Evolutionary conservation across 2,113 vertebrate species (phyloP), one percentile per base, ranked within the genome.

Genomic region (Phalacrocorax brasilianus): DNA sequence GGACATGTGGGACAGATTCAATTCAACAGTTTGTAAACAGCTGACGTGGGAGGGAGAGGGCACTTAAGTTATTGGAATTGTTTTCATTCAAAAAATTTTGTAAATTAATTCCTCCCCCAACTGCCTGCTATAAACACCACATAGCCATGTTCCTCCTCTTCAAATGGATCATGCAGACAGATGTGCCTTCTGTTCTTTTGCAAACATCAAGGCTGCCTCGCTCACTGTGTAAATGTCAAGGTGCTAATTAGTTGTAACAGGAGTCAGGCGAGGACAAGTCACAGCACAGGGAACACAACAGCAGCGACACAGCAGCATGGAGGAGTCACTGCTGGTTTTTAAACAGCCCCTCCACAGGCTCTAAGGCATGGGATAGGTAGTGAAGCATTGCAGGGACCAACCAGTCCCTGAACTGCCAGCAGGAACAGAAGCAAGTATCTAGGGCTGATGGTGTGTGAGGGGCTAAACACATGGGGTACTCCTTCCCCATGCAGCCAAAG

Each of bases 61-160:
- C 86, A 81, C 63, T 83, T n/a, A 38, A 93, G 88, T 65, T 77
- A 68, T 63, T 80, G 94, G 89, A 63, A 94, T 91, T 95, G 95
- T 95, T 95, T 96, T 85, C 95, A 95, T 97, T 97, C 93, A 97
- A 95, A 89, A 96, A 95, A 93, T 55, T 81, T 70, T 53, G 95
- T 91, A 95, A 97, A 96, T 96, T 80, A 91, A 95, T 97, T 96
- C 94, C 95, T 95, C 95, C 93, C 82, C 84, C 97, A 81, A 84
- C 21, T 47, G 94, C 79, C 83, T 83, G 94, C 89, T 95, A 83
- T 49, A 86, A 94, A 88, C 93, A 92, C 85, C 80, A 53, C 67
- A 23, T 27, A 91, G 90, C 94, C 78, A 59, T 42, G 75, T 72
- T 95, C 89, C 91, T 92, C 80, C 92, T 87, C 93, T 90, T 53